A percentile compares a stretch with the other conserved stretches of the same genome.
phyloP scores from a whole-genome alignment of 2,113 vertebrate species.

The Sarotherodon lohbergeri region DNA sequence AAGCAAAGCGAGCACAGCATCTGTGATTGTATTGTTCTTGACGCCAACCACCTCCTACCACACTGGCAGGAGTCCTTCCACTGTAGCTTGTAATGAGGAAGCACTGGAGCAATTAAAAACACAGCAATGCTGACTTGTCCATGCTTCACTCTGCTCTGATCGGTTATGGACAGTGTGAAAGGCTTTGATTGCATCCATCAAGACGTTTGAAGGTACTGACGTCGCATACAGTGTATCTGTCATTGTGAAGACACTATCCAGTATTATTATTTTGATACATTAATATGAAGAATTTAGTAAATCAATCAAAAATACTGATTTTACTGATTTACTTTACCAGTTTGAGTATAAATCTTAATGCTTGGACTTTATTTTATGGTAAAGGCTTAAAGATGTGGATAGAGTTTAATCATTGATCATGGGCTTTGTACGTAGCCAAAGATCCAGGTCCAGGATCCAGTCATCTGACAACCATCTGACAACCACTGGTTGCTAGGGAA shows the following conservation, averaged over 20 bases:
- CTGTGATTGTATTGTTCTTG: slow-evolving; percentile 24
- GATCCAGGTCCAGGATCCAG: background rate
- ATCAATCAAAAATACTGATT: background rate
- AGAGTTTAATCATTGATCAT: background rate
- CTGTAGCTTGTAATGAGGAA: slow-evolving; percentile 18
- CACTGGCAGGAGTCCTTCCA: slow-evolving; percentile 24
- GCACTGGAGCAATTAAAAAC: background rate
- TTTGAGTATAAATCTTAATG: background rate
- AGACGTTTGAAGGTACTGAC: background rate
- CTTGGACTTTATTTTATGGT: background rate
- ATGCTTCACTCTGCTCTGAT: background rate
- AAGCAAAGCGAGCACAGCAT: background rate
- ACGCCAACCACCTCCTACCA: slow-evolving; percentile 16
- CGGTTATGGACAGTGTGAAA: background rate
- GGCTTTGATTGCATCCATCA: background rate
- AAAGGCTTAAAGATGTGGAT: background rate
- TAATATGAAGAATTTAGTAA: background rate
- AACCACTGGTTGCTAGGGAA: background rate
- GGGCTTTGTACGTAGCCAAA: background rate
- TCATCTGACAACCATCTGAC: background rate
- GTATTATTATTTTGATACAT: background rate
- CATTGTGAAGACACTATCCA: background rate
- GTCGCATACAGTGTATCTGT: background rate
- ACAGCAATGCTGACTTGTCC: background rate
- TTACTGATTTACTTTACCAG: background rate